Conservation (phyloP, 2,113 vertebrate species). For the Ploceus nigricollis region DNA sequence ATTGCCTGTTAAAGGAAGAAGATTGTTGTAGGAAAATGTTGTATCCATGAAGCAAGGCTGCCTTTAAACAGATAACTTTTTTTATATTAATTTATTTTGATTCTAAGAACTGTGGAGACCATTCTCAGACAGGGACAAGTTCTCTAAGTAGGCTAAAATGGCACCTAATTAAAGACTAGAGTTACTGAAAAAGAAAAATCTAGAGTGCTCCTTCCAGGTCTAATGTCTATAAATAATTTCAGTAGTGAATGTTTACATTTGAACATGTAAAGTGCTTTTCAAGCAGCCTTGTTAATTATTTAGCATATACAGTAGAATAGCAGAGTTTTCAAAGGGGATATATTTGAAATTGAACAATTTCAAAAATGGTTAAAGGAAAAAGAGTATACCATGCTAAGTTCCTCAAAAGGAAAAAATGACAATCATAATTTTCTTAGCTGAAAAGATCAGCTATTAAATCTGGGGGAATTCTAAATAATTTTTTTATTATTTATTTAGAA, state of each 20-base stretch:
- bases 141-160: constrained; percentile 2
- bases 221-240: background rate
- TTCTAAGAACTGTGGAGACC: background rate
- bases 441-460: background rate
- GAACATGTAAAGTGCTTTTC: background rate
- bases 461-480: background rate
- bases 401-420: background rate
- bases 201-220: background rate
- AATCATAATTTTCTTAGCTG: background rate
- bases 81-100: background rate
- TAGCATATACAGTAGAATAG: background rate
- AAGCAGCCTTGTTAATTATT: background rate
- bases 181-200: background rate
- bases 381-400: background rate
- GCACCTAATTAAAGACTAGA: background rate
- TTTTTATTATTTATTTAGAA: background rate
- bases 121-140: background rate
- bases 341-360: background rate
- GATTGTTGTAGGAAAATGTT: background rate
- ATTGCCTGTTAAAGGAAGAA: background rate
- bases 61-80: background rate
- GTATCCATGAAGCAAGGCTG: background rate
- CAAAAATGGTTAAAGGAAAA: background rate
- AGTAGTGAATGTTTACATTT: background rate
- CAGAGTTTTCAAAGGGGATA: background rate